These are phyloP conservation scores for cat (Felis catus) DNA, from an alignment of 2,113 vertebrate species.

Conservation along the genomic window F.catus_Fca126_mat1.0 CM031412.1:99571501-99572000, in stretches of 20 bases:
- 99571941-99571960: not conserved
- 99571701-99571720: not conserved
- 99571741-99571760: not conserved
- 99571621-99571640: not conserved
- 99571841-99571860: not conserved
- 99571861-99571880: not conserved
- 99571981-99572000: not conserved
- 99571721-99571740: not conserved
- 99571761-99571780: not conserved
- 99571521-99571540: not conserved
- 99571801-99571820: not conserved
- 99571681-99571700: not conserved
- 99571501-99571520: not conserved
- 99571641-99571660: not conserved
- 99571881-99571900: not conserved
- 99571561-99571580: not conserved
- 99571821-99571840: not conserved
- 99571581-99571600: not conserved
- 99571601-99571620: not conserved
- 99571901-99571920: not conserved
- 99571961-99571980: not conserved
- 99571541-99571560: not conserved
- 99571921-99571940: not conserved
- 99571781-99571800: not conserved
- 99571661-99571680: not conserved